Percentiles rank a stretch among this genome's conserved stretches.
Conservation (phyloP, 2,797 vertebrate species). For the Acipenser oxyrinchus region DNA sequence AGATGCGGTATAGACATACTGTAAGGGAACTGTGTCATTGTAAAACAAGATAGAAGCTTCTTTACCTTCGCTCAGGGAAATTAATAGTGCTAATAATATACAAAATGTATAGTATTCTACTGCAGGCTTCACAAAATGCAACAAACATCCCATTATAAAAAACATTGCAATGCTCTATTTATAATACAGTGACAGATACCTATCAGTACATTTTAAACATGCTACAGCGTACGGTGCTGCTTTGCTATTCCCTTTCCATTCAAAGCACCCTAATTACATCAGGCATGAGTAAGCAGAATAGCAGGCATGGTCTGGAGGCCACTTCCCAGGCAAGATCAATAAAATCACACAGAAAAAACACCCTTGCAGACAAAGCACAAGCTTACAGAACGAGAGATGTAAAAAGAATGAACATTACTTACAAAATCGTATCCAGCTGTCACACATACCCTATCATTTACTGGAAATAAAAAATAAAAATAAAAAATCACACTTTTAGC, state of each 20-base stretch:
- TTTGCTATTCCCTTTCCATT: neutral
- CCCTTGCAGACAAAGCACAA: slow-evolving; percentile 11
- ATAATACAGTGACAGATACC: too few relatives aligned
- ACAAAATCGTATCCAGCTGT: slow-evolving; percentile 23
- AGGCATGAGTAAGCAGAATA: slow-evolving; percentile 20
- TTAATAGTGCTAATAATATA: too few relatives aligned
- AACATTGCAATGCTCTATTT: too few relatives aligned
- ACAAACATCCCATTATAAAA: too few relatives aligned
- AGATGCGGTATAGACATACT: too few relatives aligned
- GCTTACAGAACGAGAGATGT: slow-evolving; percentile 4
- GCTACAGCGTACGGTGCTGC: too few relatives aligned
- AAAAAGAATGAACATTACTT: slow-evolving; percentile 17
- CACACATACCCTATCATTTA: slow-evolving; percentile 18
- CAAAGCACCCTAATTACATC: neutral
- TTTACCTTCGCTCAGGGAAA: too few relatives aligned
- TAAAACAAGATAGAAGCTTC: too few relatives aligned
- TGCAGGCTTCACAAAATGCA: too few relatives aligned
- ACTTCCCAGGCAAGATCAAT: slow-evolving; percentile 8
- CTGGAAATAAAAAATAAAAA: slow-evolving; percentile 8
- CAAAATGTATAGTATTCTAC: too few relatives aligned
- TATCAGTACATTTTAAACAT: too few relatives aligned
- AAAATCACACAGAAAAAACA: slow-evolving; percentile 5
- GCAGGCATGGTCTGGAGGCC: slow-evolving; percentile 3
- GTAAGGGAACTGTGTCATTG: too few relatives aligned
- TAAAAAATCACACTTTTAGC: neutral